phyloP scores from a whole-genome alignment of 2,888 invertebrate species.

The Morinoia aosen region DNA sequence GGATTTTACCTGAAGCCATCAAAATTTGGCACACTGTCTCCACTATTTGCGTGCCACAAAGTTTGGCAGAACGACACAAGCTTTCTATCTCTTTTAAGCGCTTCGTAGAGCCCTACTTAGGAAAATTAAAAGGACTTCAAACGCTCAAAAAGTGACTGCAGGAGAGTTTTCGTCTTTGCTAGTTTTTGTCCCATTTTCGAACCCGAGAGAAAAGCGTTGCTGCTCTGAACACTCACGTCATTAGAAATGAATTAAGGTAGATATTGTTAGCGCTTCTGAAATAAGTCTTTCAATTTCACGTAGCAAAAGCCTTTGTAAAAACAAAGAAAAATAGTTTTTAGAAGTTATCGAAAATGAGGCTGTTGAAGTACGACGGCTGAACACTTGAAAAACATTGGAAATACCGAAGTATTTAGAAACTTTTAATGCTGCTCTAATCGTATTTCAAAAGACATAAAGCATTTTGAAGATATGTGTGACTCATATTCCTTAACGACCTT shows the following conservation, averaged over 20 bases:
- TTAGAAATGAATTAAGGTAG: neutral
- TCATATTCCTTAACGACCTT: no score
- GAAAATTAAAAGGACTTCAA: neutral
- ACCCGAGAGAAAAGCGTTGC: neutral
- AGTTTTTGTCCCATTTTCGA: neutral
- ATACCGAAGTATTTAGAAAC: no score
- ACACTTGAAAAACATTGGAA: no score
- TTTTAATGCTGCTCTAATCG: no score
- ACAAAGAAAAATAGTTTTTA: no score
- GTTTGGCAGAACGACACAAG: neutral
- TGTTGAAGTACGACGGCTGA: no score
- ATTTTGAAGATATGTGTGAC: no score
- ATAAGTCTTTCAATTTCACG: no score
- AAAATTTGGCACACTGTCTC: neutral
- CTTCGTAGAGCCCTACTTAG: conserved; percentile 12
- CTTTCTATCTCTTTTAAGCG: neutral
- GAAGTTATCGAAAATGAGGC: no score
- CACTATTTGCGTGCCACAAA: neutral
- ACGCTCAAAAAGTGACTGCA: neutral
- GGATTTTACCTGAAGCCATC: neutral
- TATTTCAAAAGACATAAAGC: no score
- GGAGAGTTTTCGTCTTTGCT: neutral
- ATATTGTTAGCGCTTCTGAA: neutral
- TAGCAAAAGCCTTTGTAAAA: no score
- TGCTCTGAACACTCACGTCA: neutral